Base-by-base conservation (phyloP, 2,113 vertebrate species). In the Cochlearius cochlearius region DNA sequence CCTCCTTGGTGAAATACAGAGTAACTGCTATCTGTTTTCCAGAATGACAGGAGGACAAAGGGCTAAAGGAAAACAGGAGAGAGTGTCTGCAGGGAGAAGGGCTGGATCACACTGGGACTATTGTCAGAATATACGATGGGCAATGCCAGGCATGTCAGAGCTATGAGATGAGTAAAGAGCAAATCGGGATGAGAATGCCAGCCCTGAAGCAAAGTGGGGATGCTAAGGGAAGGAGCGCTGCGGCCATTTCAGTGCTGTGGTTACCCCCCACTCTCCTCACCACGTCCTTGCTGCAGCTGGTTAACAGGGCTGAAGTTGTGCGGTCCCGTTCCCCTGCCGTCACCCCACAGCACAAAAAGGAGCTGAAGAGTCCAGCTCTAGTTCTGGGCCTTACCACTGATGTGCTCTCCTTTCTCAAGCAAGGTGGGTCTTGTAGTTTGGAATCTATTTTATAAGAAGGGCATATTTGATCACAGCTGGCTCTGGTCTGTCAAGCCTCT, bases 221-320 rank as follows among this genome's bases (percentile, higher is more conserved):
- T 10, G 26, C 34, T 68, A 15, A 0, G 7, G 43, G 52, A 75
- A 88, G 45, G 9, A 71, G 50, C 78, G 39, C 56, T 59, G 29
- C 26, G 86, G 62, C 32, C 2, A 5, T 27, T 75, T 15, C 25
- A 55, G 56, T 4, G 43, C 30, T 36, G 55, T 2, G 0, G 34
- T 38, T 45, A 43, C 13, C 10, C 32, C 5, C 7, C 36, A 0
- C 34, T 41, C n/a, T 75, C 72, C 53, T 76, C 76, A 45, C 15
- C n/a, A 29, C 0, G 0, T 71, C 66, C 49, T 23, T 30, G 36
- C 36, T 55, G 52, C 45, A 41, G 18, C 0, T 32, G 38, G 47
- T 23, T 77, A 36, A 53, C 32, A 85, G 34, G 71, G 29, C n/a
- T 38, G 53, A 17, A 72, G 13, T 0, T 63, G 38, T 15, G 10